These are phyloP conservation scores for Lateolabrax maculatus DNA, from an alignment of 2,797 vertebrate species.

Conservation along the genomic window DNA sequence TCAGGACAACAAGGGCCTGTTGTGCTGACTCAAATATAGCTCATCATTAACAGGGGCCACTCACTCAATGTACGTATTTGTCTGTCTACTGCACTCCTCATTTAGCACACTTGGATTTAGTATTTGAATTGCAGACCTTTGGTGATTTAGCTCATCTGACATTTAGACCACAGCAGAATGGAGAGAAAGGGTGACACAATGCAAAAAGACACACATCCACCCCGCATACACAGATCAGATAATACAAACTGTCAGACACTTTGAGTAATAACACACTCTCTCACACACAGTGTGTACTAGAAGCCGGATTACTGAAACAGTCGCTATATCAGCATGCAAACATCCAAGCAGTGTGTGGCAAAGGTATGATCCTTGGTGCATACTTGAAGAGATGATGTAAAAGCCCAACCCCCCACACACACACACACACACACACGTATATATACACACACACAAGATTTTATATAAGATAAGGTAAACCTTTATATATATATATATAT, in stretches of 20 bases:
- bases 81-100: not conserved
- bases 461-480: conserved; percentile 7
- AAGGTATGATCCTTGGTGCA: not conserved
- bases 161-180: conserved; percentile 20
- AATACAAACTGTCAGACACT: conserved; percentile 38
- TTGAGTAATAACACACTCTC: conserved; percentile 18
- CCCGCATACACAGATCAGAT: conserved; percentile 14
- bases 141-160: conserved; percentile 30
- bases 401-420: no score
- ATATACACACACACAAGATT: conserved; percentile 7
- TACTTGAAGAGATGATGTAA: conserved; percentile 26
- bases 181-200: conserved; percentile 31
- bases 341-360: not conserved
- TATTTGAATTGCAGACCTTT: not conserved
- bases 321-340: conserved; percentile 12
- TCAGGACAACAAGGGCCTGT: not conserved
- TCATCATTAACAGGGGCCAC: not conserved
- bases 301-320: conserved; percentile 5
- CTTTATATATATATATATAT: no score
- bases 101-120: not conserved
- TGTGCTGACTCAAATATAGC: conserved; percentile 10
- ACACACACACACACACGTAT: conserved; percentile 24
- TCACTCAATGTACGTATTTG: not conserved
- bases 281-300: conserved; percentile 5
- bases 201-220: conserved; percentile 25